A percentile compares a stretch with the other conserved stretches of the same genome.
Evolutionary conservation across 1,140 invertebrate species (phyloP).

Genomic region (Nasonia vitripennis): DNA sequence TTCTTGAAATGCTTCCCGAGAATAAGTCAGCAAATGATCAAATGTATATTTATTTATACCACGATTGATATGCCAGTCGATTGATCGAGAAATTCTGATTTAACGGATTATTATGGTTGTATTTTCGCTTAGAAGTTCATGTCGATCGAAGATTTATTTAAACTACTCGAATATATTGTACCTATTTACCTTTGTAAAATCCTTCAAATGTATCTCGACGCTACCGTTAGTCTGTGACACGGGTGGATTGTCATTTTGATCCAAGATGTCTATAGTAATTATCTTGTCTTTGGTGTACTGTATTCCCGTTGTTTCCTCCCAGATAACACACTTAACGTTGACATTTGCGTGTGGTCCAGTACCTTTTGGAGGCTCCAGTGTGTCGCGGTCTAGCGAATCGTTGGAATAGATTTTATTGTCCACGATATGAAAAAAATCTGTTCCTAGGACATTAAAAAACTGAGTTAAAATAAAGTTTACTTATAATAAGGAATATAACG

Average conservation of each 20-base stretch:
- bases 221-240: slow-evolving; percentile 61
- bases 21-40: too few species aligned
- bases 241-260: slow-evolving; percentile 73
- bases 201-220: slow-evolving; percentile 61
- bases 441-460: slow-evolving; percentile 59
- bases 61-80: too few species aligned
- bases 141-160: too few species aligned
- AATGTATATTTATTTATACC: too few species aligned
- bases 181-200: slow-evolving; percentile 63
- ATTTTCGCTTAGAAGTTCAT: too few species aligned
- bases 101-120: too few species aligned
- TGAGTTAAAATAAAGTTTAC: background rate
- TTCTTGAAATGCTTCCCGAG: too few species aligned
- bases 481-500: too few species aligned
- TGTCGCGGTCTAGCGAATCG: slow-evolving; percentile 65
- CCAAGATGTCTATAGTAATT: slow-evolving; percentile 65
- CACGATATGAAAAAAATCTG: slow-evolving; percentile 64
- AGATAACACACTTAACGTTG: slow-evolving; percentile 65
- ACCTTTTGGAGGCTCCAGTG: slow-evolving; percentile 59
- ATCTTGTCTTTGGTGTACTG: slow-evolving; percentile 60
- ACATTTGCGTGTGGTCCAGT: slow-evolving; percentile 62
- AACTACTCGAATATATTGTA: too few species aligned
- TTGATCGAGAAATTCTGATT: too few species aligned
- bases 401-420: slow-evolving; percentile 63
- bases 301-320: slow-evolving; percentile 58